Evolutionary conservation across 2,113 vertebrate genomes (phyloP), one percentile per base, ranked within the genome.

Genomic region (Gobius niger): DNA sequence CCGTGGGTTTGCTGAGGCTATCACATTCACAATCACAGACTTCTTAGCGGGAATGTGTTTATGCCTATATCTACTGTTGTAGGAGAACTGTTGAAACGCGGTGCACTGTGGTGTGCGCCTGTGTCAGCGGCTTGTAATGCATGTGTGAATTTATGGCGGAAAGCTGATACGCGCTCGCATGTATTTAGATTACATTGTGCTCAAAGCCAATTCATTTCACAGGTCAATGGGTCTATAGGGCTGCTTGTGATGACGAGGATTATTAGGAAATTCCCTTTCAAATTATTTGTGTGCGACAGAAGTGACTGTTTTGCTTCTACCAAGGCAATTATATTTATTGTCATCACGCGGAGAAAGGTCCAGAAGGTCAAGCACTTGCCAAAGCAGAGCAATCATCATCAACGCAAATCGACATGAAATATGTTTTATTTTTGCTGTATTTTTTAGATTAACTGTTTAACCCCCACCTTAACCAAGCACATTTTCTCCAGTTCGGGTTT

Each of bases 61-160:
- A 16, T 44, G 56, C 68, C 67, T 16, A 59, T 19, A 65, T 75
- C 72, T 60, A 41, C 56, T 52, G 60, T 49, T 54, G 71, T 62
- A 40, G 34, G 73, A 15, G 65, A 73, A 53, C 47, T 63, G 77
- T 74, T 12, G 64, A 76, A 70, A 67, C 63, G 60, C 46, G 6
- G 1, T 49, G 73, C 47, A 57, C 18, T 60, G 53, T 51, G 24
- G 54, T 41, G 61, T 74, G 4, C 70, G 71, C 78, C 61, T 67
- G 68, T 78, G 78, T 75, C 80, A 67, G 54, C 59, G 11, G 44
- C 19, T 53, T 69, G 68, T 66, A 53, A 65, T 77, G 49, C 49
- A 66, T 64, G 53, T 80, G 65, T 72, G 63, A 81, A 70, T 83
- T 66, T 59, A 68, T 85, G 68, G 67, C 42, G 24, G 54, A 78